phyloP scores from a whole-genome alignment of 2,888 invertebrate species.

The Amblyteles armatorius region DNA sequence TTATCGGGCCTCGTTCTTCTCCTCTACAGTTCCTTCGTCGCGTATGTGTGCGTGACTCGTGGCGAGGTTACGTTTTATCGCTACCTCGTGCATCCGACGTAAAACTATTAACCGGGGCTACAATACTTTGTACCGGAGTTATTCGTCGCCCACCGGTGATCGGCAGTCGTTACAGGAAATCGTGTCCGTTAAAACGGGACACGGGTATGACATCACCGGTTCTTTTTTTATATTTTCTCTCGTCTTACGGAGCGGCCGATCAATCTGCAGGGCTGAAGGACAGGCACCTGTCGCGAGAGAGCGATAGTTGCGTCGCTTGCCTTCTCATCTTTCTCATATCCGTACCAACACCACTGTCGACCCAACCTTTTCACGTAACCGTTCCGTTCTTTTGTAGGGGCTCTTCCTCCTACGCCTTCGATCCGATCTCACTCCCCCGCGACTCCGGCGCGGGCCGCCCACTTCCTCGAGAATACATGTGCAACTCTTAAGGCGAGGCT shows the following conservation, averaged over 20 bases:
- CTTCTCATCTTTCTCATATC: constrained; percentile 63
- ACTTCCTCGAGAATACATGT: constrained; percentile 26
- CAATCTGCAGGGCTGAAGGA: not conserved
- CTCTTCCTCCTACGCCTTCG: constrained; percentile 68
- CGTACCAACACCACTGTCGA: constrained; percentile 13
- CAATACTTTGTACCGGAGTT: constrained; percentile 30
- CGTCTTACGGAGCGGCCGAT: not conserved
- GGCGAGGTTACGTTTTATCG: constrained; percentile 60
- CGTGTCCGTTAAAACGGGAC: not conserved
- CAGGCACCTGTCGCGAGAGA: constrained; percentile 47
- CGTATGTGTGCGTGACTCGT: constrained; percentile 58
- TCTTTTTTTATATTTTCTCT: not conserved
- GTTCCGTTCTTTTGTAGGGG: constrained; percentile 70
- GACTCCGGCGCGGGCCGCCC: constrained; percentile 45
- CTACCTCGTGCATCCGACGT: constrained; percentile 34
- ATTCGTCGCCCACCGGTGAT: not conserved
- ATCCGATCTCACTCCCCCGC: constrained; percentile 40
- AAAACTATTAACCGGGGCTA: constrained; percentile 22
- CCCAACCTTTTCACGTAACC: constrained; percentile 68
- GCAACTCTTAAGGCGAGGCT: constrained; percentile 17
- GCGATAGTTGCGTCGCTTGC: constrained; percentile 30
- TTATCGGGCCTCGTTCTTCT: constrained; percentile 54
- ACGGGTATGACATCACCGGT: not conserved
- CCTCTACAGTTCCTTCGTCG: constrained; percentile 19
- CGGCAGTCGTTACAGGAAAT: not conserved